A percentile compares a stretch with the other conserved stretches of the same genome.
These are phyloP conservation scores for Noctua pronuba DNA, from an alignment of 2,888 invertebrate species.

Conservation along the genomic window DNA sequence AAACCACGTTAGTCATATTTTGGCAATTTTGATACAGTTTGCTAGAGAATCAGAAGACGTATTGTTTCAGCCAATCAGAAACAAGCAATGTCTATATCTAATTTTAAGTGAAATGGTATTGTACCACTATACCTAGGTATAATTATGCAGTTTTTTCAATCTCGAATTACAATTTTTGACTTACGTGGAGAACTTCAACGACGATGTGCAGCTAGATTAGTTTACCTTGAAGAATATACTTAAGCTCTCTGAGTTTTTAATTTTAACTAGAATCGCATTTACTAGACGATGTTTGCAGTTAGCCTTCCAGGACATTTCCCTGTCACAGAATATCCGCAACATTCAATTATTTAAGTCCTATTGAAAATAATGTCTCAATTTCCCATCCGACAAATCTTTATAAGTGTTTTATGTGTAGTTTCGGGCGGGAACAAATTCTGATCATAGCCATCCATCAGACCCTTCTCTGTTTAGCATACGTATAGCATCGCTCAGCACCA, in stretches of 20 bases:
- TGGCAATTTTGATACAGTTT: too few species aligned
- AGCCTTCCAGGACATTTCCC: not conserved
- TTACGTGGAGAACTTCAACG: too few species aligned
- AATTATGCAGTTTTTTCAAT: too few species aligned
- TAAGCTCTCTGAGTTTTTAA: not conserved
- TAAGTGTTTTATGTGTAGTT: slow-evolving; percentile 32
- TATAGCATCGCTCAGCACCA: slow-evolving; percentile 79
- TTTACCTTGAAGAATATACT: slow-evolving; percentile 1
- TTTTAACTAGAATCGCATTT: not conserved
- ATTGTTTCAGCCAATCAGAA: too few species aligned
- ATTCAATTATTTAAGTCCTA: not conserved
- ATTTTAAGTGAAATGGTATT: too few species aligned
- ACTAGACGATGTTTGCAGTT: not conserved
- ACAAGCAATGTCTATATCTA: too few species aligned
- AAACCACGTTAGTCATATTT: too few species aligned
- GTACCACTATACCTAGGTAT: too few species aligned
- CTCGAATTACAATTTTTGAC: too few species aligned
- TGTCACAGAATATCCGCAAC: not conserved
- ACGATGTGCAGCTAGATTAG: slow-evolving; percentile 5
- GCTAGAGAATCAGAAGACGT: not conserved
- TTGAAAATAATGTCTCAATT: slow-evolving; percentile 19
- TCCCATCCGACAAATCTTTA: slow-evolving; percentile 17
- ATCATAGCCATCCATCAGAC: slow-evolving; percentile 76
- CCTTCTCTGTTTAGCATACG: slow-evolving; percentile 82
- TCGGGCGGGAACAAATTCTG: slow-evolving; percentile 68